Base-by-base conservation (phyloP, 2,113 vertebrate species). In the Gobius niger region DNA sequence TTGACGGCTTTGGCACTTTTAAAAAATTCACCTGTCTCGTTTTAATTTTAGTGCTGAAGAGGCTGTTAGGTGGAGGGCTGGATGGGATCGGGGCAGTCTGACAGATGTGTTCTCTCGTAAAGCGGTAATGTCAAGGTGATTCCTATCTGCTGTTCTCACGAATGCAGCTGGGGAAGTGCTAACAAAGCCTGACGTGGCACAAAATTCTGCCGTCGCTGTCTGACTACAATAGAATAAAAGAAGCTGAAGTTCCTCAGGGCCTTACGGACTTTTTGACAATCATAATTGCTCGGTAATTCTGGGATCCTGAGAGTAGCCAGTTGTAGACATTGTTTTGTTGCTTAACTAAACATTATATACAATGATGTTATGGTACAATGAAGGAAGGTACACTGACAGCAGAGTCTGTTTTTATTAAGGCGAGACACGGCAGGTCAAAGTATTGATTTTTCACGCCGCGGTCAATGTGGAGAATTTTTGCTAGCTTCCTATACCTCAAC, bases 101-200 rank as follows among this genome's bases (percentile, higher is more conserved):
- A 70, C 82, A 73, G 57, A 81, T 81, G 68, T 80, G 72, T 69
- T 61, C 67, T 64, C 12, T 52, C 15, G 19, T 7, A 73, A 77
- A 70, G 9, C 60, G 68, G 50, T 65, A 47, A 44, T 77, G 34
- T 75, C 66, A 78, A 76, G 54, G 65, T 75, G 67, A 72, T 70
- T 77, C 42, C 65, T 60, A 68, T 75, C 73, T 85, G 75, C 70
- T 77, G 44, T 72, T 78, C 19, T 11, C 79, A 63, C 57, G 0
- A 19, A 56, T 41, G 14, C 68, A 76, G 62, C 44, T 70, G 60
- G 11, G 10, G 54, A 57, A 14, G 24, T 57, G 54, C 54, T 57
- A 57, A 57, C 54, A 11, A 57, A 57, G 54, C 54, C 54, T 57
- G 54, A 57, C 24, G 12, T 24, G 10, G 54, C 54, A 57, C 54